Conservation (phyloP, 2,113 vertebrate genomes). For the Herpetotheres cachinnans region DNA sequence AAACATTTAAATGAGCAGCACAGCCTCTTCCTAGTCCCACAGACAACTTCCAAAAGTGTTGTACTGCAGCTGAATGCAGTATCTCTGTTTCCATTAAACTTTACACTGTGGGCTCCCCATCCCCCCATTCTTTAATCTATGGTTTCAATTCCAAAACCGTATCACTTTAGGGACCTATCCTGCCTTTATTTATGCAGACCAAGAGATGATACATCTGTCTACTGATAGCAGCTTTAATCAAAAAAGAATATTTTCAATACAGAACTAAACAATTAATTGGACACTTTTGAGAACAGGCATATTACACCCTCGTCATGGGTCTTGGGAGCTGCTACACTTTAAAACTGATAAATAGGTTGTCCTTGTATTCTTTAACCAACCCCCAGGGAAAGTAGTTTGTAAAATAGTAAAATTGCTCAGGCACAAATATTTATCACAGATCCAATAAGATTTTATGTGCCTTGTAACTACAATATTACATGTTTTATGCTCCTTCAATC, state of each 20-base stretch:
- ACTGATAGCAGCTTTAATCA: neutral
- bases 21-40: neutral
- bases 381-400: conserved; percentile 18
- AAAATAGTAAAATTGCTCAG: conserved; percentile 62
- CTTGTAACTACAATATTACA: conserved; percentile 59
- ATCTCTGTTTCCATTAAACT: neutral
- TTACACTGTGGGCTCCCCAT: neutral
- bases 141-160: conserved; percentile 33
- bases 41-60: neutral
- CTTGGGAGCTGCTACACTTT: neutral
- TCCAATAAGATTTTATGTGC: conserved; percentile 70
- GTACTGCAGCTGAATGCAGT: neutral
- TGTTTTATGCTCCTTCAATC: conserved; percentile 57
- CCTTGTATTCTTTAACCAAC: conserved; percentile 35
- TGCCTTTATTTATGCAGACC: neutral
- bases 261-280: conserved; percentile 20
- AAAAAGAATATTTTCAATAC: conserved; percentile 5
- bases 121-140: neutral
- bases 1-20: neutral
- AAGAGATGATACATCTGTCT: neutral
- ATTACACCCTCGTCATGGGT: neutral
- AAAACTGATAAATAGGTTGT: conserved; percentile 30
- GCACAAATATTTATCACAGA: conserved; percentile 68
- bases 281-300: conserved; percentile 2
- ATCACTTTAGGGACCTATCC: neutral